Base-by-base conservation (phyloP, 2,888 invertebrate species). In the Luperina nickerlii region DNA sequence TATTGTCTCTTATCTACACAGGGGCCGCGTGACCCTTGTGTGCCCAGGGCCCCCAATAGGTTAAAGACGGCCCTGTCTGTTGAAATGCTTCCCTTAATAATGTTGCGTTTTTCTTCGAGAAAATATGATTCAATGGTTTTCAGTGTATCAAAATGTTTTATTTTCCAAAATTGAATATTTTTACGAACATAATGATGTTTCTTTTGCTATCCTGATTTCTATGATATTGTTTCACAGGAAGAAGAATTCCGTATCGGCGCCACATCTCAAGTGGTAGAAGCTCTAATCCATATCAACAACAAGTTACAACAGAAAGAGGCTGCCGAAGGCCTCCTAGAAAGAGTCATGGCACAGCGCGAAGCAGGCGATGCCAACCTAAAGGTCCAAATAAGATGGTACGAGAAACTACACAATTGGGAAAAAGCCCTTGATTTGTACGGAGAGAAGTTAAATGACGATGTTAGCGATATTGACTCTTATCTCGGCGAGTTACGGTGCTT, bases 321-420 rank as follows among this genome's bases (percentile, higher is more conserved):
- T 0, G 99, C 99, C 0, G 99, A 99, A 91, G 99, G 99, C 76
- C 95, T 99, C 3, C 94, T 99, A 7, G 98, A 99, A 91, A 98
- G 99, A 92, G 99, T 99, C 5, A 99, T 98, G 97, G 98, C 97
- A 38, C 98, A 98, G 91, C 98, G 98, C 48, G 98, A 97, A 84
- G 97, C 98, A 0, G 97, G 97, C 0, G 97, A 98, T 87, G 97
- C 97, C 27, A 97, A 96, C 82, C 90, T 97, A 0, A 94, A 96
- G 88, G 96, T 96, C 9, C 96, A 96, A 94, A 99, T 99, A 70
- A 97, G 99, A 13, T 99, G 99, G 99, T 99, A 99, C 94, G 99
- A 99, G 94, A 99, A 99, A 95, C 97, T 99, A 2, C 99, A 99
- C 95, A 99, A 99, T 93, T 99, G 99, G 99, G 99, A 99, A 90